Conservation (phyloP, 2,113 vertebrate genomes). For the Malurus elegans region DNA sequence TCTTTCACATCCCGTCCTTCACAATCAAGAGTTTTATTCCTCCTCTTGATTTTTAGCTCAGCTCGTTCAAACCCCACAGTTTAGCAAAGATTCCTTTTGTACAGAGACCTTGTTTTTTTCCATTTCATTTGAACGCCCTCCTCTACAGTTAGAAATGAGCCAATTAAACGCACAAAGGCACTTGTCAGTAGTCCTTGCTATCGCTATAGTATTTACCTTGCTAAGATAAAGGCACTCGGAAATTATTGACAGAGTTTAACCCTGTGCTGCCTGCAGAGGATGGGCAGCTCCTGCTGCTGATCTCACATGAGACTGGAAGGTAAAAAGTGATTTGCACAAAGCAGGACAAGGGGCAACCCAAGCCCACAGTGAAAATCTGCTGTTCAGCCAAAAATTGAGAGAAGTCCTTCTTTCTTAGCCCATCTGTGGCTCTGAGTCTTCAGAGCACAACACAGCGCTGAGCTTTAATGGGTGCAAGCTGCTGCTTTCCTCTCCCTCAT, state of each 20-base stretch:
- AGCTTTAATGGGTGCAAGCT: not conserved
- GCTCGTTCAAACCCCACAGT: not conserved
- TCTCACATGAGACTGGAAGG: not conserved
- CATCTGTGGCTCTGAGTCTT: not conserved
- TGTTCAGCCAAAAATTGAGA: not conserved
- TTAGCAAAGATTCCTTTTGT: not conserved
- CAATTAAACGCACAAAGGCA: not conserved
- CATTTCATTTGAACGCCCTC: not conserved
- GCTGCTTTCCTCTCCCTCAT: not conserved
- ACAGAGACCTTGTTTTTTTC: not conserved
- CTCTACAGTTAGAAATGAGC: not conserved
- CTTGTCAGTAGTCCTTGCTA: not conserved
- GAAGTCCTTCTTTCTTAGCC: not conserved
- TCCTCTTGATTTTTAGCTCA: not conserved
- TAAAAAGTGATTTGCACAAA: not conserved
- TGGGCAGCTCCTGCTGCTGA: not conserved
- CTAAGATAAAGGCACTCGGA: not conserved
- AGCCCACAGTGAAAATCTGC: not conserved
- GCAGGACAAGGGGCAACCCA: not conserved
- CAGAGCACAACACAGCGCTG: fast-evolving
- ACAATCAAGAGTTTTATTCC: not conserved
- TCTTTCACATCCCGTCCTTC: not conserved
- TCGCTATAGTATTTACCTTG: not conserved
- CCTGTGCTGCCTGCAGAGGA: not conserved
- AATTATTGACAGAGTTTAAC: not conserved